Evolutionary conservation across 2,797 vertebrate species (phyloP).

Genomic region (Parambassis ranga): DNA sequence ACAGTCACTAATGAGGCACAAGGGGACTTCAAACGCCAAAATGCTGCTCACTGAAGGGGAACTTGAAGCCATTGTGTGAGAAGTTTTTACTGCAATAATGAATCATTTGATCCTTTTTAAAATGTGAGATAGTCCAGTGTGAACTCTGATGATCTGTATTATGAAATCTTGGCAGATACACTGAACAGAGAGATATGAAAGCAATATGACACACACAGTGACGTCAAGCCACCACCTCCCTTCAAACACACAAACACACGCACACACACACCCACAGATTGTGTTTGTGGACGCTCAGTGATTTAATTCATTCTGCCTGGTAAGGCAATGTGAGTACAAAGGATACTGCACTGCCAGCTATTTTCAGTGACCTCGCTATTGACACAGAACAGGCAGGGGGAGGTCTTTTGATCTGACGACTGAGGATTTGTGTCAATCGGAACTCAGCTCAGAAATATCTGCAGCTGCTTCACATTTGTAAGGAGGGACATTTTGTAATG

Average conservation of each 20-base stretch:
- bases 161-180: slow-evolving; percentile 60
- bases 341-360: slow-evolving; percentile 44
- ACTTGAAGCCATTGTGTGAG: slow-evolving; percentile 34
- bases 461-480: slow-evolving; percentile 53
- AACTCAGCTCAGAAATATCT: slow-evolving; percentile 18
- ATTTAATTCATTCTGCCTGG: slow-evolving; percentile 37
- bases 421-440: slow-evolving; percentile 21
- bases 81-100: slow-evolving; percentile 30
- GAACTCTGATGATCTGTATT: slow-evolving; percentile 28
- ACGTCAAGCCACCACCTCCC: slow-evolving; percentile 56
- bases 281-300: slow-evolving; percentile 29
- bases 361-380: slow-evolving; percentile 27
- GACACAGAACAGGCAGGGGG: slow-evolving; percentile 27
- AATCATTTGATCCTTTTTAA: background rate
- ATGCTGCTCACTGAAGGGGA: slow-evolving; percentile 8
- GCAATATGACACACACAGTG: slow-evolving; percentile 58
- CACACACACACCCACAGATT: slow-evolving; percentile 4
- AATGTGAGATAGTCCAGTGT: background rate
- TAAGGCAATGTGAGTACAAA: slow-evolving; percentile 47
- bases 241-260: slow-evolving; percentile 6
- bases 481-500: slow-evolving; percentile 42
- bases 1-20: background rate
- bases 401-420: slow-evolving; percentile 42
- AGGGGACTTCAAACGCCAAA: background rate
- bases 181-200: slow-evolving; percentile 38